Base-by-base conservation (phyloP, 2,113 vertebrate species). In the Athene cunicularia region DNA sequence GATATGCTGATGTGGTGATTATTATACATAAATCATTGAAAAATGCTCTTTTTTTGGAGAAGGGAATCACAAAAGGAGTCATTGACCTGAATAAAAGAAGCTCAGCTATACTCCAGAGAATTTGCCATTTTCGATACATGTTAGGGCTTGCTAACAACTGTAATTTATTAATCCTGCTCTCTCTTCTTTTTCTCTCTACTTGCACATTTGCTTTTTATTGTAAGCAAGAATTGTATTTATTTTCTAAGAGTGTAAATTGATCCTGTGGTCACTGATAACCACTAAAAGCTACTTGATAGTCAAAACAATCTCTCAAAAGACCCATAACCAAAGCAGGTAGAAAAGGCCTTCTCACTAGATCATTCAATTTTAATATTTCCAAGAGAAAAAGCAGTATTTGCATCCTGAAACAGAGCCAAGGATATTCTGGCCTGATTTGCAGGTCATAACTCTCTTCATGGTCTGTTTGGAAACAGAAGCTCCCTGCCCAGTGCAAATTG, bases 1-100 rank as follows among this genome's bases (percentile, higher is more conserved):
- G 30, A 86, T 86, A 95, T 96, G 95, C 93, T 97, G 96, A 96
- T 94, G 91, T 95, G 90, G 93, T 93, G 87, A 88, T 97, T 96
- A 97, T 94, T 90, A 91, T 77, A 97, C 97, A 96, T 97, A 97
- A 97, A 97, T 97, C 95, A 97, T 95, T 96, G 94, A 90, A 96
- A 97, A 96, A 97, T 86, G 84, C 63, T 94, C 55, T 83, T 94
- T 96, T 96, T 97, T 93, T 88, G 85, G 95, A 88, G 96, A 81
- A 86, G 67, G 74, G 81, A 97, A 96, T 96, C 91, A 89, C 94
- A 97, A 96, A 97, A 96, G 93, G 91, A 97, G 96, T 91, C 97
- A 93, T 94, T 97, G 97, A 97, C 97, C 96, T 97, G 97, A 97
- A 97, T 97, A 97, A 94, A 93, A 93, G 94, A 93, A 93, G 93